phyloP scores from a whole-genome alignment of 2,113 vertebrate genomes.

The Ivindomyrus marchei region DNA sequence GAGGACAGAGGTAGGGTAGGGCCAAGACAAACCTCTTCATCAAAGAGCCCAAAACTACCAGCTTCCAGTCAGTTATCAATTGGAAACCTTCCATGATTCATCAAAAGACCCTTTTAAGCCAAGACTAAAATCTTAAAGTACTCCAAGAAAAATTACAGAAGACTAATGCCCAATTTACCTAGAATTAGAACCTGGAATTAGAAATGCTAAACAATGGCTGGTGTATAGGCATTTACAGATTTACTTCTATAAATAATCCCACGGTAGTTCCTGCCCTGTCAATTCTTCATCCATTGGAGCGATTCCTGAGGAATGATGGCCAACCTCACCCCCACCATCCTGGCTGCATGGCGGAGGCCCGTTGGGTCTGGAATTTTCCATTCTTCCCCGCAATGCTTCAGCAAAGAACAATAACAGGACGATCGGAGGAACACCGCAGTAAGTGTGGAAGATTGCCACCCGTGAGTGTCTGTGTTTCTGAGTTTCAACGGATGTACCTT shows the following conservation, averaged over 20 bases:
- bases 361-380: not conserved
- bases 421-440: not conserved
- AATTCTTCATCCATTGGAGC: not conserved
- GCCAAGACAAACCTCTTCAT: not conserved
- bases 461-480: not conserved
- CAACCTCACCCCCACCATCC: not conserved
- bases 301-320: not conserved
- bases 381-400: not conserved
- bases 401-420: not conserved
- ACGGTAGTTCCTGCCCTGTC: not conserved
- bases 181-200: not conserved
- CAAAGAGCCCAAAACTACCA: not conserved
- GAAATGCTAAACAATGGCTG: not conserved
- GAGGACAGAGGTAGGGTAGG: not conserved
- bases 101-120: not conserved
- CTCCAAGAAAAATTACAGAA: not conserved
- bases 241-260: not conserved
- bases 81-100: not conserved
- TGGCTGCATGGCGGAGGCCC: not conserved
- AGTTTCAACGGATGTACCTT: not conserved
- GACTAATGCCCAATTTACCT: not conserved
- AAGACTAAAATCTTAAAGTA: not conserved
- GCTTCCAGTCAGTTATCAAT: not conserved
- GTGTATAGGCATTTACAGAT: not conserved
- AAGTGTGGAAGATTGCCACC: not conserved